Evolutionary conservation across 2,888 invertebrate genomes (phyloP).

Genomic region (Agrilus cyanescens): DNA sequence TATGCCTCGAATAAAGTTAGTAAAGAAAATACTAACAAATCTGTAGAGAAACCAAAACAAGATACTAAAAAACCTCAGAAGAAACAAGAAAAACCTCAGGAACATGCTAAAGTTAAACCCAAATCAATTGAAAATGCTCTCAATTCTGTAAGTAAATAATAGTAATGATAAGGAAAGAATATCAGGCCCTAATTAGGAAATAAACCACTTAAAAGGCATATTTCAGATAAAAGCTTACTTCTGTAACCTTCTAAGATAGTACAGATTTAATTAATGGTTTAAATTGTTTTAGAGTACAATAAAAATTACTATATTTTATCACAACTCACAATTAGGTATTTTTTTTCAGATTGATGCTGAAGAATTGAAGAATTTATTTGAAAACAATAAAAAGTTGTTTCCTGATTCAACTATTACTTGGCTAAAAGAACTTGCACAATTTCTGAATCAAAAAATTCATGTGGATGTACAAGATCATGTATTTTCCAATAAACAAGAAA

Average conservation of each 20-base stretch:
- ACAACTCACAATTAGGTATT: constrained; percentile 10
- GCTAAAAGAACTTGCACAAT: constrained; percentile 57
- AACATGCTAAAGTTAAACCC: constrained; percentile 47
- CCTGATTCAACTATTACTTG: constrained; percentile 59
- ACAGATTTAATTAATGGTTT: too few relatives aligned
- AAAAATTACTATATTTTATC: background rate
- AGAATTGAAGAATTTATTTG: constrained; percentile 41
- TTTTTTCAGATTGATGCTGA: constrained; percentile 47
- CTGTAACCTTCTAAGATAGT: too few relatives aligned
- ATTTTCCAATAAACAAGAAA: constrained; percentile 42
- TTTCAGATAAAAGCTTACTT: too few relatives aligned
- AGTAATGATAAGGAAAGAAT: too few relatives aligned
- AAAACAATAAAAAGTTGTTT: constrained; percentile 50
- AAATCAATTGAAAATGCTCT: constrained; percentile 54
- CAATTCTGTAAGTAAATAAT: constrained; percentile 40
- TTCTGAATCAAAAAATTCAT: constrained; percentile 48
- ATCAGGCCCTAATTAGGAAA: too few relatives aligned
- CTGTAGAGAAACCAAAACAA: constrained; percentile 35
- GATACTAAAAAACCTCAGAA: constrained; percentile 25
- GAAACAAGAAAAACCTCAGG: constrained; percentile 39
- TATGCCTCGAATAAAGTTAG: constrained; percentile 52
- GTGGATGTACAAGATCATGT: constrained; percentile 52
- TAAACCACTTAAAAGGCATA: too few relatives aligned
- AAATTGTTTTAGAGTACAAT: background rate
- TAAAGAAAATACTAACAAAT: constrained; percentile 46